Percentiles rank a stretch among this genome's conserved stretches.
Evolutionary conservation across 2,797 vertebrate species (phyloP).

Genomic region (Pagetopsis macropterus): DNA sequence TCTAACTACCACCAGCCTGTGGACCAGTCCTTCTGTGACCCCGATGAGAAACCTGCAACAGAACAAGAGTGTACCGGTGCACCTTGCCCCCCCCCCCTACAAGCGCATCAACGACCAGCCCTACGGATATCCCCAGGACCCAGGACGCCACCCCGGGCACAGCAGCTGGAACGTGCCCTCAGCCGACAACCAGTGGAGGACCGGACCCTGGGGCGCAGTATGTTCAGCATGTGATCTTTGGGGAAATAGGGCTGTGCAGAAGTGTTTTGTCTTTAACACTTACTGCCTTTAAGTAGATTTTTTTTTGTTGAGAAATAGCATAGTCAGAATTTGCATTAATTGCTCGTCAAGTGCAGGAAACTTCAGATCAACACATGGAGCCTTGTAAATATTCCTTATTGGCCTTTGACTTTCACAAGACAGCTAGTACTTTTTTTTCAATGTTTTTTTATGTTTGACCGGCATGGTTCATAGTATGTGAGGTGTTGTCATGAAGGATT

Average conservation of each 20-base stretch:
- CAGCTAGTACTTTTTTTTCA: not conserved
- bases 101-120: conserved; percentile 85
- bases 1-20: conserved; percentile 89
- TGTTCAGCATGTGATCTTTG: conserved; percentile 67
- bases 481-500: conserved; percentile 15
- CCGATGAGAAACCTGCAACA: conserved; percentile 81
- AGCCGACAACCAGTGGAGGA: conserved; percentile 92
- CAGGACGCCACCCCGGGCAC: conserved; percentile 84
- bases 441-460: not conserved
- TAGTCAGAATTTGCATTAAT: not conserved
- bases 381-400: not conserved
- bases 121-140: conserved; percentile 80
- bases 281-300: not conserved
- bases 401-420: not conserved
- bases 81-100: conserved; percentile 83
- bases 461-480: not conserved
- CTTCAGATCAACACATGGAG: not conserved
- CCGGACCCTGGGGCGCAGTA: conserved; percentile 98
- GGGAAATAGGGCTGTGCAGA: not conserved
- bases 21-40: conserved; percentile 90
- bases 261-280: not conserved
- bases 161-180: conserved; percentile 85
- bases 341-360: not conserved
- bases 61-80: conserved; percentile 88
- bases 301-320: not conserved